Conservation (phyloP, 2,113 vertebrate genomes). For the Pampusana beccarii region DNA sequence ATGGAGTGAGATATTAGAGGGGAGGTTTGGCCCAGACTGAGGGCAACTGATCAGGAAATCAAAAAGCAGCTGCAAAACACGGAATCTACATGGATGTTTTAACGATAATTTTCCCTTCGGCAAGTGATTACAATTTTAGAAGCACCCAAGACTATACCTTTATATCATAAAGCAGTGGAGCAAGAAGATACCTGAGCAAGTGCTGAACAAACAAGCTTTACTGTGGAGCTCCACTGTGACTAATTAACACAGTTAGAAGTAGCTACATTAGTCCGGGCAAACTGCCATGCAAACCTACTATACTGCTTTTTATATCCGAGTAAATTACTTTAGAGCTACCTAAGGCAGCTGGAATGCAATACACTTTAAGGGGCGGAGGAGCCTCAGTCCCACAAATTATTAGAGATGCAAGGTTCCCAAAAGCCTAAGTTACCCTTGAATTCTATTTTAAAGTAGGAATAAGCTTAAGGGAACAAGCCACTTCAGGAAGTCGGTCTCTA, state of each 20-base stretch:
- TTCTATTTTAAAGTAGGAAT: neutral
- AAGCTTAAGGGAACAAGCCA: neutral
- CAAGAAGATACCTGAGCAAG: slow-evolving; percentile 18
- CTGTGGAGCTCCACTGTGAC: slow-evolving; percentile 39
- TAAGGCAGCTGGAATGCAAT: neutral
- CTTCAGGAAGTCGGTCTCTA: neutral
- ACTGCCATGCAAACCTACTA: slow-evolving; percentile 34
- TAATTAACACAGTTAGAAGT: slow-evolving; percentile 59
- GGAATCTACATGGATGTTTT: neutral
- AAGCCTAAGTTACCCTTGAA: neutral
- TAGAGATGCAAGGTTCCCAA: neutral
- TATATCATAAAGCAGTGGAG: neutral
- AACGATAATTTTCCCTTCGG: neutral
- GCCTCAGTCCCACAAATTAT: neutral
- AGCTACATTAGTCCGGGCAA: slow-evolving; percentile 39
- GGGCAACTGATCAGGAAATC: neutral
- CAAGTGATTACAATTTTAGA: neutral
- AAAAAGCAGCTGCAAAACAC: neutral
- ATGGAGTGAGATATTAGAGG: neutral
- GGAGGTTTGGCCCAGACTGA: neutral
- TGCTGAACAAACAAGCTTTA: slow-evolving; percentile 53
- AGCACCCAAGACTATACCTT: neutral
- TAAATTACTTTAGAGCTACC: slow-evolving; percentile 30
- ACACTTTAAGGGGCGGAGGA: neutral
- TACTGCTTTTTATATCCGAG: neutral